A percentile compares a stretch with the other conserved stretches of the same genome.
Conservation (phyloP, 30 jellyfish, hydroid and myxozoan species). For the Aurelia coerulea region DNA sequence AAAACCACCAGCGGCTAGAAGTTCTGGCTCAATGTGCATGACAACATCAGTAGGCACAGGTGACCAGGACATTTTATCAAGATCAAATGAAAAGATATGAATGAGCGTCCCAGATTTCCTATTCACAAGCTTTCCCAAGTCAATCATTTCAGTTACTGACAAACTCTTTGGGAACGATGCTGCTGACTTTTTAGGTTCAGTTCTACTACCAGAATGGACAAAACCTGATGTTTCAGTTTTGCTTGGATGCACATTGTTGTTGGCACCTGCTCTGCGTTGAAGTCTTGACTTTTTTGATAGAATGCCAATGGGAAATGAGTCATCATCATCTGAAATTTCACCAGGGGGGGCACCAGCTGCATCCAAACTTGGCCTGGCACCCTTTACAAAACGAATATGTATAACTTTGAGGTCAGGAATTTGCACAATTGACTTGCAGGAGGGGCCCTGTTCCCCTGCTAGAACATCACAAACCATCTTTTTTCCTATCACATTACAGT, state of each 20-base stretch:
- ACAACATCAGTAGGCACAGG: no score
- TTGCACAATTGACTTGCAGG: slow-evolving; percentile 9
- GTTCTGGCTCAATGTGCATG: no score
- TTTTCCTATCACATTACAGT: background rate
- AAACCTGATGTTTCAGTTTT: no score
- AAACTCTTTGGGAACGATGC: slow-evolving; percentile 13
- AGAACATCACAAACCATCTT: slow-evolving; percentile 14
- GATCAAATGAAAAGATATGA: background rate
- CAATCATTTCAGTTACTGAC: slow-evolving; percentile 20
- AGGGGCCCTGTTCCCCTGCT: slow-evolving; percentile 41
- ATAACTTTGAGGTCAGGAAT: slow-evolving; percentile 18
- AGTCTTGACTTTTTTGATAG: no score
- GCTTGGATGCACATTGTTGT: no score
- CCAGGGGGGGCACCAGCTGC: no score
- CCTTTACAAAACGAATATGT: background rate
- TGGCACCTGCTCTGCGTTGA: no score
- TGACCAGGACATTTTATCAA: no score
- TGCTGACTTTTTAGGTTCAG: background rate
- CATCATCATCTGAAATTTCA: no score
- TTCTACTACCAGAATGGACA: background rate
- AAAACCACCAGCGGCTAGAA: no score
- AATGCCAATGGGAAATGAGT: no score
- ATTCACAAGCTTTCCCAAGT: slow-evolving; percentile 1
- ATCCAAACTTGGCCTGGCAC: no score
- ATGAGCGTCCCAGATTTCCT: background rate